Conservation (phyloP, 37 sponge, comb jelly and placozoan species). For the Oopsacas minuta region DNA sequence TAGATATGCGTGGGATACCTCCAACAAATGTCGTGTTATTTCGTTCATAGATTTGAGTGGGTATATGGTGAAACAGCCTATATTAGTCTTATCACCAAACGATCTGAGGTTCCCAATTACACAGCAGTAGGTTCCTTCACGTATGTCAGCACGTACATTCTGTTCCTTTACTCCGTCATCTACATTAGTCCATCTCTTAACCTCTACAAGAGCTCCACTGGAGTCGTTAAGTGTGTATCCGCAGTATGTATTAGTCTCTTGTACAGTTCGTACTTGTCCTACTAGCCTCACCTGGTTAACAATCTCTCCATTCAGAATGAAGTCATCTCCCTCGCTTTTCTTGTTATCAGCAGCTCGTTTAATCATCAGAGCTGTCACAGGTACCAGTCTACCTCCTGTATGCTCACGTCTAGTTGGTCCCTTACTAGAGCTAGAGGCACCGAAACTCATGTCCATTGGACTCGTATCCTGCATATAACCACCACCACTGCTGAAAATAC, state of each 20-base stretch:
- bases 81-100: not conserved
- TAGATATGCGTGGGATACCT: not conserved
- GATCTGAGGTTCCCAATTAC: not conserved
- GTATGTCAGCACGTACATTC: not conserved
- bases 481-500: not conserved
- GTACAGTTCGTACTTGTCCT: not conserved
- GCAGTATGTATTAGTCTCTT: not conserved
- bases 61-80: not conserved
- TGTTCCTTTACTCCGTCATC: not conserved
- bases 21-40: not conserved
- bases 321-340: not conserved
- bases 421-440: not conserved
- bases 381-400: not conserved
- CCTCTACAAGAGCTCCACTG: not conserved
- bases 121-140: not conserved
- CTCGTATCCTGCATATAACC: not conserved
- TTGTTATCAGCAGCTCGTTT: not conserved
- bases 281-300: not conserved
- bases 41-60: not conserved
- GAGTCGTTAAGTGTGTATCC: not conserved
- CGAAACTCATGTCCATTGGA: not conserved
- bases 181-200: not conserved
- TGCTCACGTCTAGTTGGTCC: not conserved
- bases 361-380: constrained; percentile 6
- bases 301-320: not conserved